Evolutionary conservation across 1,140 invertebrate species (phyloP).

Genomic region (Bombus sylvicola): DNA sequence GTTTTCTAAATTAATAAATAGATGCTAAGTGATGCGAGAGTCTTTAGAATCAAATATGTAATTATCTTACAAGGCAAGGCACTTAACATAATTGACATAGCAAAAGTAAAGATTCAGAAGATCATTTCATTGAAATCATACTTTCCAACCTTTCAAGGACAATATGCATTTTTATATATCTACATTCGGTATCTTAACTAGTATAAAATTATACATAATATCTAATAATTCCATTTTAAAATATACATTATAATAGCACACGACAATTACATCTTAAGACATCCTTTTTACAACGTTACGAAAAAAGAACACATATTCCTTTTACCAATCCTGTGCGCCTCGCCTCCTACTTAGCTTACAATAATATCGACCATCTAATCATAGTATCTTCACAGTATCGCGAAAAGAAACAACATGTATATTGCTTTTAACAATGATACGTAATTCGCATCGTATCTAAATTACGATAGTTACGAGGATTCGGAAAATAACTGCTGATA

Average conservation of each 20-base stretch:
- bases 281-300: too few relatives aligned
- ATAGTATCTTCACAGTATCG: too few relatives aligned
- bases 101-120: neutral
- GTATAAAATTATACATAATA: neutral
- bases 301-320: too few relatives aligned
- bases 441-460: neutral
- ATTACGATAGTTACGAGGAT: neutral
- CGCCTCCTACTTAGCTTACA: too few relatives aligned
- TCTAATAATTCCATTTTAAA: neutral
- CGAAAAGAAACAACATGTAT: neutral
- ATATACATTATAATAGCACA: neutral
- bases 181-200: neutral
- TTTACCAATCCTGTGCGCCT: too few relatives aligned
- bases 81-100: neutral
- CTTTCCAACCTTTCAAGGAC: neutral
- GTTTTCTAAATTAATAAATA: slow-evolving; percentile 3
- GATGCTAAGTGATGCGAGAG: neutral
- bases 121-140: neutral
- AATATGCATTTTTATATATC: neutral
- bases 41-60: neutral
- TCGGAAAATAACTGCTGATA: neutral
- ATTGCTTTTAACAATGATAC: neutral
- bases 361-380: too few relatives aligned
- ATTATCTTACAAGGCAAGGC: neutral
- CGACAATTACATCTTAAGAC: neutral